A percentile compares a stretch with the other conserved stretches of the same genome.
Evolutionary conservation across 2,113 vertebrate species (phyloP).

Genomic region (Notothenia coriiceps): DNA sequence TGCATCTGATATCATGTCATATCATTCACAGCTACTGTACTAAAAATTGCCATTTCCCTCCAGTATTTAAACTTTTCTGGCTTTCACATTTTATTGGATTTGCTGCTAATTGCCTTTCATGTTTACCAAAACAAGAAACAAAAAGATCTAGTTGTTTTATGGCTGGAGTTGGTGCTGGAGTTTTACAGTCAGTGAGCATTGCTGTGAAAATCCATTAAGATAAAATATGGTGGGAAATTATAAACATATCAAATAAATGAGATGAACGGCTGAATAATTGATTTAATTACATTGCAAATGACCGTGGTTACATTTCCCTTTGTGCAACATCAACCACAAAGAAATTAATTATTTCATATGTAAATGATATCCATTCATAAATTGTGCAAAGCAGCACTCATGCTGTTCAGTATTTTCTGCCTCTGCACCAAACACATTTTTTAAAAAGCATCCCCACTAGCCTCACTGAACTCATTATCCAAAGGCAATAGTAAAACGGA

Average conservation of each 20-base stretch:
- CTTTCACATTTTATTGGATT: constrained; percentile 15
- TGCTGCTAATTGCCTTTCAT: constrained; percentile 12
- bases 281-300: constrained; percentile 35
- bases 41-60: constrained; percentile 15
- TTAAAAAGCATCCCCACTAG: constrained; percentile 25
- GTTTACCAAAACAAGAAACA: constrained; percentile 27
- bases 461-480: constrained; percentile 30
- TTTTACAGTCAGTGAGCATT: constrained; percentile 25
- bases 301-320: constrained; percentile 22
- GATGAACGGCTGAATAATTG: constrained; percentile 24
- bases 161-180: constrained; percentile 8
- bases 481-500: constrained; percentile 23
- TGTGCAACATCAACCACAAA: constrained; percentile 10
- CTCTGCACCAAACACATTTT: constrained; percentile 32
- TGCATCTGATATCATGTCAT: constrained; percentile 58
- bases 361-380: constrained; percentile 31
- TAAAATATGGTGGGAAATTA: constrained; percentile 13
- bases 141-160: constrained; percentile 25
- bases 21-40: constrained; percentile 30
- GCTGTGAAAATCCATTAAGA: constrained; percentile 33
- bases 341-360: constrained; percentile 33
- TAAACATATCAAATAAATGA: constrained; percentile 19
- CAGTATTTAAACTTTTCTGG: constrained; percentile 9
- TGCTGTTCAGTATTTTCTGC: constrained; percentile 7
- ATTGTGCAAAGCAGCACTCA: background rate